Evolutionary conservation across 2,113 vertebrate species (phyloP).

Genomic region (Meriones unguiculatus): DNA sequence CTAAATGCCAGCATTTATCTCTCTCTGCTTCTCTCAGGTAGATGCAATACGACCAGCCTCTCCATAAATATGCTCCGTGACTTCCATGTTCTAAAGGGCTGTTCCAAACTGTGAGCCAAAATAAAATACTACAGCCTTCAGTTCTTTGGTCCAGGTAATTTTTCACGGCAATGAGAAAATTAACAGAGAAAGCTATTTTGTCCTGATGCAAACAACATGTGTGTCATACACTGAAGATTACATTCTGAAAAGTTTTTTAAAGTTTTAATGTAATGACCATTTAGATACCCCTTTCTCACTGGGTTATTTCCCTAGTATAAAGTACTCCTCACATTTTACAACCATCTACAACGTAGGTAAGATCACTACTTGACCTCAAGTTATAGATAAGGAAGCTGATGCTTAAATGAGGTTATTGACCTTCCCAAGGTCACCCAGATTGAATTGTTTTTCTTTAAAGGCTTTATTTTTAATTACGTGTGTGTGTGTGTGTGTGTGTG

Average conservation of each 20-base stretch:
- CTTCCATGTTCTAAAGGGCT: not conserved
- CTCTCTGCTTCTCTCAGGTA: too few species aligned
- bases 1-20: not conserved
- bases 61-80: too few species aligned
- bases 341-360: not conserved
- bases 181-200: not conserved
- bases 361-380: not conserved
- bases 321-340: not conserved
- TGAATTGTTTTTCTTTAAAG: not conserved
- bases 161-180: not conserved
- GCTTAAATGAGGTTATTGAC: not conserved
- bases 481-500: not conserved
- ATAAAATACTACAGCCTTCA: not conserved
- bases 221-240: conserved; percentile 7
- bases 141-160: not conserved
- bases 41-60: not conserved
- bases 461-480: not conserved
- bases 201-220: not conserved
- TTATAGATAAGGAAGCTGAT: conserved; percentile 28
- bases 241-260: conserved; percentile 3
- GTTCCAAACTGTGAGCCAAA: not conserved
- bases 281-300: not conserved
- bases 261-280: conserved; percentile 16
- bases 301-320: not conserved
- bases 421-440: not conserved